phyloP scores from a whole-genome alignment of 2,113 vertebrate species.

The Conger conger region DNA sequence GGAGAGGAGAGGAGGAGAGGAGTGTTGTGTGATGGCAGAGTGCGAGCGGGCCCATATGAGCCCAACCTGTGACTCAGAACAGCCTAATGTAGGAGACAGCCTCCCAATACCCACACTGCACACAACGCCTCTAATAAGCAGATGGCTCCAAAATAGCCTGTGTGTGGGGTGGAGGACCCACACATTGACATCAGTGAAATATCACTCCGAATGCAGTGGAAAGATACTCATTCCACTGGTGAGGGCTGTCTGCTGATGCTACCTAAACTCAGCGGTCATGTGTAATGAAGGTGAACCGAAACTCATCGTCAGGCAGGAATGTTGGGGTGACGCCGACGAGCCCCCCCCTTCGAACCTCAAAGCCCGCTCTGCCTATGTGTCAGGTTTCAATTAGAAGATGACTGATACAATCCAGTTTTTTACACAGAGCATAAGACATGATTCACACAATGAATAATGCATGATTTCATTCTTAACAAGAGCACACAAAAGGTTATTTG shows the following conservation, averaged over 20 bases:
- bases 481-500: not conserved
- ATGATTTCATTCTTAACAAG: not conserved
- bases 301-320: not conserved
- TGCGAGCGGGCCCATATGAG: conserved; percentile 35
- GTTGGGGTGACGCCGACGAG: not conserved
- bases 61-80: conserved; percentile 70
- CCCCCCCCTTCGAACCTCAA: not conserved
- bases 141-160: conserved; percentile 47
- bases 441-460: not conserved
- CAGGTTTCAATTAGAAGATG: not conserved
- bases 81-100: conserved; percentile 69
- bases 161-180: conserved; percentile 31
- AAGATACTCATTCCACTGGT: not conserved
- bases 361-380: not conserved
- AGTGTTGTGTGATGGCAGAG: not conserved
- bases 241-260: not conserved
- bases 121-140: conserved; percentile 39
- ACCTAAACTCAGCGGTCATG: not conserved
- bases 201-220: conserved; percentile 10
- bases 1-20: not conserved
- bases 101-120: conserved; percentile 64
- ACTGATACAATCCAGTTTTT: not conserved
- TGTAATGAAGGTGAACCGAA: not conserved
- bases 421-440: not conserved
- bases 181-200: conserved; percentile 24